Evolutionary conservation across 2,797 vertebrate genomes (phyloP).

Genomic region (Geotrypetes seraphini): DNA sequence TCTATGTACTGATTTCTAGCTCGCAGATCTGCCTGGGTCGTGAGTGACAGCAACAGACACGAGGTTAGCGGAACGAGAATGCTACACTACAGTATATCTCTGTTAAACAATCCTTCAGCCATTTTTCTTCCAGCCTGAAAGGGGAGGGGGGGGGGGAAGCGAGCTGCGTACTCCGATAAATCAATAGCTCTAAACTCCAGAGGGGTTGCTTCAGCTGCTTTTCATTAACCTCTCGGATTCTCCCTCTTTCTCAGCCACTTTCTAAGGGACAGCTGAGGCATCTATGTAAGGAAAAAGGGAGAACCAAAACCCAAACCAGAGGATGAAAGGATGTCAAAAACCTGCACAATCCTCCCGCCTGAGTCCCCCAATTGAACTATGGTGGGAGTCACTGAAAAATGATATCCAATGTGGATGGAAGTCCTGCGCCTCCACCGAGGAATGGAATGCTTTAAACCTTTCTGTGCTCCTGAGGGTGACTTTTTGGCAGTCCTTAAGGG

Average conservation of each 20-base stretch:
- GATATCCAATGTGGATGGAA: background rate
- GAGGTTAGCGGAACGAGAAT: no score
- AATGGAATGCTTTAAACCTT: conserved; percentile 9
- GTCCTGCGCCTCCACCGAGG: background rate
- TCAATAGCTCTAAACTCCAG: no score
- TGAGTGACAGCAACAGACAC: no score
- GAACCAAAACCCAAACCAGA: conserved; percentile 2
- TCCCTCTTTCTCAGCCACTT: conserved; percentile 43
- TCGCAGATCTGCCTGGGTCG: no score
- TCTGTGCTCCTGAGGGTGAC: conserved; percentile 32
- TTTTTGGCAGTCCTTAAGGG: conserved; percentile 45
- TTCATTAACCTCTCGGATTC: conserved; percentile 36
- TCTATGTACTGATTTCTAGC: no score
- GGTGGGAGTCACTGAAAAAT: conserved; percentile 6
- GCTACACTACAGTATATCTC: no score
- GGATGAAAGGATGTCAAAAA: conserved; percentile 7
- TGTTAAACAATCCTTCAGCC: no score
- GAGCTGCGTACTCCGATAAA: no score
- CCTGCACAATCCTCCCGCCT: conserved; percentile 12
- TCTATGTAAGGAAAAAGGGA: conserved; percentile 1
- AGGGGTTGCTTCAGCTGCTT: conserved; percentile 30
- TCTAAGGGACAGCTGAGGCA: conserved; percentile 35
- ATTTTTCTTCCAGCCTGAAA: no score
- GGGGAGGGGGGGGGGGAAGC: no score
- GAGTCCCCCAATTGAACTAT: rapidly evolving